Evolutionary conservation across 2,797 vertebrate species (phyloP).

Genomic region (Buceros bicornis): DNA sequence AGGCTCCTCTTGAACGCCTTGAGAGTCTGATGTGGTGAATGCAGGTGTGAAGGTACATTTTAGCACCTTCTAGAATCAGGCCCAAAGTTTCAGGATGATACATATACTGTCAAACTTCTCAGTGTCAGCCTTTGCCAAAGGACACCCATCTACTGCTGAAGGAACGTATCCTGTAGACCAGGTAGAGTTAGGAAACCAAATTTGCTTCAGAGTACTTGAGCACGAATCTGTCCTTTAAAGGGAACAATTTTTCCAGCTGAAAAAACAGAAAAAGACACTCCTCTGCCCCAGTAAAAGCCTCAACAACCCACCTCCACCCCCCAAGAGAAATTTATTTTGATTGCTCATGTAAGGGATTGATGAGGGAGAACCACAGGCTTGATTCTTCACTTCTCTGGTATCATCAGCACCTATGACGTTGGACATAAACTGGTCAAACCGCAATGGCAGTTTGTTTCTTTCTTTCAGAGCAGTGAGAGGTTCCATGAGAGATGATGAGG

Average conservation of each 20-base stretch:
- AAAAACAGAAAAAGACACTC: accelerated
- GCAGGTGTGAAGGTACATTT: background rate
- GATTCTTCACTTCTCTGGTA: background rate
- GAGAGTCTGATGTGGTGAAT: background rate
- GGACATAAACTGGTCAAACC: background rate
- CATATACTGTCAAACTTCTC: background rate
- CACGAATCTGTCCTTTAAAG: background rate
- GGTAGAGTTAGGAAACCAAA: background rate
- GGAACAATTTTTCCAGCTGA: background rate
- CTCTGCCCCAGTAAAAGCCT: background rate
- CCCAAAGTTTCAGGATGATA: background rate
- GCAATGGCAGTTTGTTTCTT: background rate
- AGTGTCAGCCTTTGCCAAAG: background rate
- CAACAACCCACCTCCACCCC: background rate
- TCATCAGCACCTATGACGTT: background rate
- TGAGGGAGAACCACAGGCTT: background rate
- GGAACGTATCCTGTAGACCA: background rate
- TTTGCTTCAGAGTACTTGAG: background rate
- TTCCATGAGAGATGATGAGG: background rate
- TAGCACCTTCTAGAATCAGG: background rate
- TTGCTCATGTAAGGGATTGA: background rate
- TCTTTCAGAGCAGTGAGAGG: background rate
- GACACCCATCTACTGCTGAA: background rate
- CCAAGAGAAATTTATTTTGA: background rate
- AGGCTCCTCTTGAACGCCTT: background rate